phyloP scores from a whole-genome alignment of 2,888 invertebrate genomes.

The Cryptophagus acutangulus region DNA sequence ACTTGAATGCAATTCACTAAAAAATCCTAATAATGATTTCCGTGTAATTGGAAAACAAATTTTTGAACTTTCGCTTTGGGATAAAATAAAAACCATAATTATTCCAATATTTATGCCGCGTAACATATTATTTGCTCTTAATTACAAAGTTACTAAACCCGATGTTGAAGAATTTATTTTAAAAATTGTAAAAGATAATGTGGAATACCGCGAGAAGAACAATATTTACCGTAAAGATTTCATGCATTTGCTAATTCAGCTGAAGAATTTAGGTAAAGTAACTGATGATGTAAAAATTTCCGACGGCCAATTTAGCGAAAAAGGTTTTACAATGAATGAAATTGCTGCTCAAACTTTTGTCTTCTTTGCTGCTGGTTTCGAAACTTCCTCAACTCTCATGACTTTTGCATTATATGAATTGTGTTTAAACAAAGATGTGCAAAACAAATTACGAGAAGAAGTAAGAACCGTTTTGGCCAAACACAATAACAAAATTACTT shows the following conservation, averaged over 20 bases:
- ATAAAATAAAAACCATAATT: too few species aligned
- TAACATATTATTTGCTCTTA: not conserved
- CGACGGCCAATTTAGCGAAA: constrained; percentile 1
- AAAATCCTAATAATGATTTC: constrained; percentile 51
- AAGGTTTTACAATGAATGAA: not conserved
- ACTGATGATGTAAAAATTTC: constrained; percentile 16
- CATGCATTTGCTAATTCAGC: constrained; percentile 50
- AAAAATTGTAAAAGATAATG: constrained; percentile 42
- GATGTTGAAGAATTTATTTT: constrained; percentile 16
- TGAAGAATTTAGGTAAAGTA: constrained; percentile 43
- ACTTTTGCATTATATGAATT: constrained; percentile 54
- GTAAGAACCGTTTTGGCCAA: constrained; percentile 36
- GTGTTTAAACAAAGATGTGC: constrained; percentile 46
- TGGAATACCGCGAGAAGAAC: constrained; percentile 47
- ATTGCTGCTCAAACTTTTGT: constrained; percentile 51
- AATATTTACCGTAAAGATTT: constrained; percentile 51
- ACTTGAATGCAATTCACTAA: constrained; percentile 52
- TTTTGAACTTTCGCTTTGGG: too few species aligned
- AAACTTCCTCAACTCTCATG: constrained; percentile 56
- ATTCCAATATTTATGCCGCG: too few species aligned
- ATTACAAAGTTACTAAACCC: constrained; percentile 10
- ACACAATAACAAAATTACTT: constrained; percentile 37
- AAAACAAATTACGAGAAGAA: constrained; percentile 46
- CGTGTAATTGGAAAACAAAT: constrained; percentile 21
- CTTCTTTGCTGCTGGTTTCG: constrained; percentile 58